Evolutionary conservation across 1,140 invertebrate species (phyloP), one percentile per base, ranked within the genome.

Genomic region (Drosophila arawakana): DNA sequence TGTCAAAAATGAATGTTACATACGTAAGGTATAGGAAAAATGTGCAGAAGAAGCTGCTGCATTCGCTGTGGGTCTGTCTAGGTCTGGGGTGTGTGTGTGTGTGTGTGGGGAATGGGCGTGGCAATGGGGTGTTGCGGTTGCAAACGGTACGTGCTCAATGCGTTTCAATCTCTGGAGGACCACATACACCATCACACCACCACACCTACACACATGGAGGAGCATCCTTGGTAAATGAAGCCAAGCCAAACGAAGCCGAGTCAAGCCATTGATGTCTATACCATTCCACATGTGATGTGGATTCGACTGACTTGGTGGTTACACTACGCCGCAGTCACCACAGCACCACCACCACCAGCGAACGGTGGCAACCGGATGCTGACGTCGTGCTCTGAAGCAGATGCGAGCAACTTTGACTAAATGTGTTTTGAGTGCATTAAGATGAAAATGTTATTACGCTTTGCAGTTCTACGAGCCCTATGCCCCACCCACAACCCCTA

Each of bases 1-100:
- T 88, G 84, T 88, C 84, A 89, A 88, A 88, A 88, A 88, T 89
- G 81, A 84, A 90, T 89, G 84, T 84, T 88, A 82, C 80, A 88
- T 81, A 78, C 84, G 73, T 84, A 88, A 80, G 55, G 80, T 77
- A 62, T 30, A 69, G 63, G 76, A 34, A 52, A 76, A 65, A 69
- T 61, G 50, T 47, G 78, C 7, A 62, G 52, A 57, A 69, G 72
- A 58, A 77, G 46, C 43, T 59, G 61, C 54, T 54, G 72, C 25
- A 30, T 30, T 30, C 6, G 25, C 25, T 30, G 25, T 30, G 25
- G 25, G 25, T 30, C 25, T 30, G 25, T 30, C 25, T 52, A 9
- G 11, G 2, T 37, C 25, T 57, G 18, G 18, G 21, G 50, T 60
- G 62, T 35, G 60, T 21, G n/a, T n/a, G 55, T 41, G 13, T 65